Evolutionary conservation across 2,113 vertebrate genomes (phyloP), one percentile per base, ranked within the genome.

Genomic region (Heliornis fulica): DNA sequence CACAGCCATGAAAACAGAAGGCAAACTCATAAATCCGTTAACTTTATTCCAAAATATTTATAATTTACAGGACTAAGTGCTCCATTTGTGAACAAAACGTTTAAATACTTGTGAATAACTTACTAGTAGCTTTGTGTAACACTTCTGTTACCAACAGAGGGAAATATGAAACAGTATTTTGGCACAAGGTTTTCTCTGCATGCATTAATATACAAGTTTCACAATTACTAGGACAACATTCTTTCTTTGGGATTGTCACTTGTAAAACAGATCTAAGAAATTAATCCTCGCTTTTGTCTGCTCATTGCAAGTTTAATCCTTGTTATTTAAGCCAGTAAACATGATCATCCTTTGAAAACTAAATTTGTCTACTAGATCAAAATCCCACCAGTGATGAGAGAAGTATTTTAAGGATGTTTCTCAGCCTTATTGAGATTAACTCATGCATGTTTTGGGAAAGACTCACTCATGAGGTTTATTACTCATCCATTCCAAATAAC

Each of bases 161-260:
- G 53, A 95, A 91, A 63, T 68, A 88, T 20, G 69, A 89, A 84
- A 96, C 94, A 96, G 91, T 76, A 87, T 89, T 74, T 96, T 89
- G 88, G 94, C 86, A 92, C 51, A 88, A 46, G 68, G 26, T 95
- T 88, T 95, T 91, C 74, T 91, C 64, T 93, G 95, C 96, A 97
- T 96, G 96, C 96, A 95, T 93, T 90, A 91, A 91, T 71, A 76
- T 89, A 95, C 48, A 90, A 71, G 51, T 93, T 96, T 96, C 93
- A 95, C 96, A 87, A 82, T 78, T 83, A 88, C 69, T 56, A 95
- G 95, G 86, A 90, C 71, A 94, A 92, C 95, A 96, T 90, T 95
- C 86, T 87, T 96, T 96, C 96, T 96, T 96, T 96, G 96, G 96
- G 93, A 94, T 90, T 94, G 96, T 95, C 92, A 71, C 79, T 83